Base-by-base conservation (phyloP, 2,797 vertebrate genomes). In the Glossophaga mutica region DNA sequence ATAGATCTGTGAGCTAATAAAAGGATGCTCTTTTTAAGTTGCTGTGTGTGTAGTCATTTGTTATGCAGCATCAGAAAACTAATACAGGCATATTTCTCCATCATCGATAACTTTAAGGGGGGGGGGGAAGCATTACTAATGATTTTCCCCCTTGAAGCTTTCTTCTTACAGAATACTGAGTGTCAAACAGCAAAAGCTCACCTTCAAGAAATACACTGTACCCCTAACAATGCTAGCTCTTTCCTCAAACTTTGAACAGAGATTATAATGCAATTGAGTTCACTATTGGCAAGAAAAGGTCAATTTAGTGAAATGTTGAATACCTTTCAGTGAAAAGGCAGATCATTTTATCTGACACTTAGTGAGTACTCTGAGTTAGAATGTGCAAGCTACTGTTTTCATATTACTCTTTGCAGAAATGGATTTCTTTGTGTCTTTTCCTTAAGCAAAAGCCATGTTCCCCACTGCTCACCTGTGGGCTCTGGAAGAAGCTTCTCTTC, bases 241-340 rank as follows among this genome's bases (percentile, higher is more conserved):
- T 87, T 57, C n/a, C n/a, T 91, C 76, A 97, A 90, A 96, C 88
- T 91, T 91, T 96, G 87, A 98, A 92, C 86, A 97, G 96, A 97
- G 34, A 93, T 81, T 81, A 94, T 93, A 98, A 98, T 83, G 48
- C 95, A 97, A 90, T 22, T 95, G 97, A 94, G 42, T 89, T 96
- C 96, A 96, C 86, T 97, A 94, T 96, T 96, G 95, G 89, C 48
- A 92, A 87, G 95, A 90, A 90, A 97, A 97, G 91, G 86, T 96
- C 95, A 97, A 83, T 88, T 94, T 86, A 91, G 73, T 44, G 90
- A 90, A 92, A 94, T 73, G 24, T 62, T 15, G 86, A 97, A 91
- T 85, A 74, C 76, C 97, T 92, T 97, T 83, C 96, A 26, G 94
- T 77, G 95, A 95, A 97, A 98, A 91, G 29, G 78, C 82, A 90